These are phyloP conservation scores for Drosophila lacicola DNA, from an alignment of 2,888 invertebrate genomes.

Conservation along the genomic window DNA sequence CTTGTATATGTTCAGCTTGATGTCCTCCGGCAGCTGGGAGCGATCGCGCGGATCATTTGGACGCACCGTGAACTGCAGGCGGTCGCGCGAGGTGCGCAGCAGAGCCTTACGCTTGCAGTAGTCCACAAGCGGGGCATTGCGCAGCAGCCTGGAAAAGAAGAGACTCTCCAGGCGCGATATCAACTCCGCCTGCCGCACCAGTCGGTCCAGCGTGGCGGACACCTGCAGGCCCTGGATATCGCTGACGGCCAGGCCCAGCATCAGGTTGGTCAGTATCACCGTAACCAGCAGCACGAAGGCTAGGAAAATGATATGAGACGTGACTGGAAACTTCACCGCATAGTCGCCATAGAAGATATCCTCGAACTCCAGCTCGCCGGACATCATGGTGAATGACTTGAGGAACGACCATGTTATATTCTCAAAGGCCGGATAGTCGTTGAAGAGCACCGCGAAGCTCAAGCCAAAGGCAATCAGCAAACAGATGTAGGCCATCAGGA, in stretches of 20 bases:
- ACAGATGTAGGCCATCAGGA: slow-evolving; percentile 92
- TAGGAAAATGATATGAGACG: slow-evolving; percentile 91
- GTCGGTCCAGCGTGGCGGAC: slow-evolving; percentile 91
- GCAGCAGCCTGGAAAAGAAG: slow-evolving; percentile 91
- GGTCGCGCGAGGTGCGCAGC: slow-evolving; percentile 90
- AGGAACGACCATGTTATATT: slow-evolving; percentile 87
- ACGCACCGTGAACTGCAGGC: slow-evolving; percentile 90
- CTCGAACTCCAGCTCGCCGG: slow-evolving; percentile 93
- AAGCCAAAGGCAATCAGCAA: slow-evolving; percentile 92
- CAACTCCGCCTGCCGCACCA: slow-evolving; percentile 92
- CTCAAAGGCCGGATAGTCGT: slow-evolving; percentile 90
- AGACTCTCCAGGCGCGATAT: slow-evolving; percentile 93
- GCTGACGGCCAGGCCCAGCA: slow-evolving; percentile 94
- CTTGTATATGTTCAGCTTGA: slow-evolving; percentile 90
- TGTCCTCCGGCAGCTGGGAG: slow-evolving; percentile 90
- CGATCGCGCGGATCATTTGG: slow-evolving; percentile 93
- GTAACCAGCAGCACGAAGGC: slow-evolving; percentile 92
- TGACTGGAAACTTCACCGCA: slow-evolving; percentile 88
- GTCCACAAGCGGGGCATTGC: slow-evolving; percentile 89
- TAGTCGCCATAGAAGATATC: slow-evolving; percentile 90
- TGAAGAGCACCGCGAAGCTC: slow-evolving; percentile 93
- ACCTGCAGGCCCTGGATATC: slow-evolving; percentile 93
- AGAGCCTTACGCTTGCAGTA: slow-evolving; percentile 90
- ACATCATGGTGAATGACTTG: slow-evolving; percentile 95
- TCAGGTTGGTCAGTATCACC: slow-evolving; percentile 92